These are phyloP conservation scores for Poliocrania exsul DNA, from an alignment of 2,797 vertebrate genomes.

Conservation along the genomic window DNA sequence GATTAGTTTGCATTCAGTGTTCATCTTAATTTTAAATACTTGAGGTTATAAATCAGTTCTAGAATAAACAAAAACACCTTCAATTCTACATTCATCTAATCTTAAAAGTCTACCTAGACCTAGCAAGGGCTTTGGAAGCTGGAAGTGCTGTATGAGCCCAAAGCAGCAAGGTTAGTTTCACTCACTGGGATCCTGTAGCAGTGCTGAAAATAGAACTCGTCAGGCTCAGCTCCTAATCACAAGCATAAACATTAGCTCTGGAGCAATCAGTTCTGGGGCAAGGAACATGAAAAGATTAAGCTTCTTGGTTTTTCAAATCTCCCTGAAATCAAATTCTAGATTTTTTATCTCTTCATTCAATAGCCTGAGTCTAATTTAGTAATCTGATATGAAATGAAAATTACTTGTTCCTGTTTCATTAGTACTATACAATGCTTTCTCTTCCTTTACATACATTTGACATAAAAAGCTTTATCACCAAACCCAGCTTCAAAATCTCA, in stretches of 20 bases:
- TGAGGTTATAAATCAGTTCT: background rate
- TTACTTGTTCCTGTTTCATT: background rate
- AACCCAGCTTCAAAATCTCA: background rate
- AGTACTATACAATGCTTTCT: background rate
- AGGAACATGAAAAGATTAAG: conserved; percentile 4
- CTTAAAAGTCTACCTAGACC: background rate
- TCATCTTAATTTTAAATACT: background rate
- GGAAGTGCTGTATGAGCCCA: background rate
- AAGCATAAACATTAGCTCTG: background rate
- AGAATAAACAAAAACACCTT: background rate
- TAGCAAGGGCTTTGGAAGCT: background rate
- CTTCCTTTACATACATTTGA: background rate
- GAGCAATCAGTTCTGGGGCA: conserved; percentile 24
- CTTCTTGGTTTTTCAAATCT: conserved; percentile 6
- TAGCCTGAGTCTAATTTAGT: background rate
- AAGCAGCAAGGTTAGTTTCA: conserved; percentile 20
- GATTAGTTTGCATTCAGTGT: background rate
- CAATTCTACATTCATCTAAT: background rate
- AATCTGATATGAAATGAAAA: background rate
- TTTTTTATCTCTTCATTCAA: background rate
- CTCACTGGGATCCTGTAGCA: background rate
- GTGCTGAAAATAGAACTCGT: conserved; percentile 31
- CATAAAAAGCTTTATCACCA: background rate
- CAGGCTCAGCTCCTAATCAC: conserved; percentile 20
- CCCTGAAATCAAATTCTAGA: conserved; percentile 5